These are phyloP conservation scores for Vireo altiloquus DNA, from an alignment of 2,113 vertebrate genomes.

Conservation along the genomic window DNA sequence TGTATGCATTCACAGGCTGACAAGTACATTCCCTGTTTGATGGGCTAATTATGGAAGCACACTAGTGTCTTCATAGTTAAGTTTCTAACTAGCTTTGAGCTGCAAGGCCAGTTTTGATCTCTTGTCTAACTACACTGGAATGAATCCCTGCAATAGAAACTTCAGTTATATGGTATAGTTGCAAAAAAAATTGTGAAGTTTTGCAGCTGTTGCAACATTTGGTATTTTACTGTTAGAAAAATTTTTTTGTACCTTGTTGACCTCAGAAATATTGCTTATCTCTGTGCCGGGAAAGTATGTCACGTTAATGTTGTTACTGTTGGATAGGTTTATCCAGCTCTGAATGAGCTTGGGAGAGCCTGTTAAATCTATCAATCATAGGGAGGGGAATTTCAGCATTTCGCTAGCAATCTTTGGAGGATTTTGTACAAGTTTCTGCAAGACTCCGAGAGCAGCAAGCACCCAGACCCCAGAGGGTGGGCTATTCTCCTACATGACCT, in stretches of 20 bases:
- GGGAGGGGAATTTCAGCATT: not conserved
- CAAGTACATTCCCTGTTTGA: conserved; percentile 59
- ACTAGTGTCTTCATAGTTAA: conserved; percentile 24
- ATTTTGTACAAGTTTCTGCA: not conserved
- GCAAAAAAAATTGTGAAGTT: not conserved
- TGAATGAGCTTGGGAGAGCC: not conserved
- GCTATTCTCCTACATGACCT: not conserved
- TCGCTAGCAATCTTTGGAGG: not conserved
- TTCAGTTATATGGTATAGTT: not conserved
- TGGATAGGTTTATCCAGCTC: not conserved
- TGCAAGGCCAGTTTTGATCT: conserved; percentile 45
- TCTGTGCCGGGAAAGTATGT: not conserved
- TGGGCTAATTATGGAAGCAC: conserved; percentile 60
- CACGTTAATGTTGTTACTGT: not conserved
- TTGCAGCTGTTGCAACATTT: not conserved
- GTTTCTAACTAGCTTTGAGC: conserved; percentile 35
- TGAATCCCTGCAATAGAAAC: not conserved
- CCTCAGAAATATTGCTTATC: not conserved
- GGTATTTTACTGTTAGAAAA: not conserved
- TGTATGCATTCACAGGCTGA: conserved; percentile 59
- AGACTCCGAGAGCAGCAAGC: not conserved
- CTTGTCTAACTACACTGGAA: not conserved
- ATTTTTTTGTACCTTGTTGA: not conserved
- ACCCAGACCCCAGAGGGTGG: not conserved
- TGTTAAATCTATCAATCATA: not conserved